Evolutionary conservation across 1,140 invertebrate species (phyloP), one percentile per base, ranked within the genome.

Genomic region (Polyergus mexicanus): DNA sequence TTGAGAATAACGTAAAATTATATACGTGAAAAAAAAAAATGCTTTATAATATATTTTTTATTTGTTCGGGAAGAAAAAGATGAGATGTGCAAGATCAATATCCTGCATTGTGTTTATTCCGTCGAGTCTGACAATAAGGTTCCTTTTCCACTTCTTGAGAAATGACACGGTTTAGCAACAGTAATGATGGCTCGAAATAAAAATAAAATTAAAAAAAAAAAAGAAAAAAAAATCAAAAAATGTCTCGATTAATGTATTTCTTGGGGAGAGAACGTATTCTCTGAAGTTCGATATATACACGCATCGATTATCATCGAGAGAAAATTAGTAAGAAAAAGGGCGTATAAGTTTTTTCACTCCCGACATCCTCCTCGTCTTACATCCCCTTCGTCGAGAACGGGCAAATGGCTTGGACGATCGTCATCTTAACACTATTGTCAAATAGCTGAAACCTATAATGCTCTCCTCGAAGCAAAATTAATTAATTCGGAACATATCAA

Each of bases 1-100:
- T 41, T 56, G n/a, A 51, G 16, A 80, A 54, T 47, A 63, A 69
- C 69, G 63, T 81, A 81, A 81, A 83, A 74, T 83, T 47, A 80
- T 69, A 41, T 32, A 32, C 6, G 25, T 16, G 44, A 77, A 62
- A 60, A 60, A 60, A 77, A 62, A 60, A 60, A 60, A 83, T n/a
- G n/a, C 71, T 74, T 58, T 4, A 62, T 35, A 81, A 28, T 2
- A 51, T 32, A 41, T 10, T 69, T 80, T 10, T 80, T 10, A 69
- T 28, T 56, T 38, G 13, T 69, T 80, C 0, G 13, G 66, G 32
- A 44, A 28, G 28, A 60, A 60, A 56, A 35, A 41, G 7, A 11
- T 47, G 13, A 16, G 3, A 25, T 62, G 54, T 62, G 54, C 25
- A 35, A 35, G 62, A 56, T 68, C 2, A 25, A 47, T 44, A 22